Evolutionary conservation across 2,888 invertebrate genomes (phyloP).

Genomic region (Amiota communis): DNA sequence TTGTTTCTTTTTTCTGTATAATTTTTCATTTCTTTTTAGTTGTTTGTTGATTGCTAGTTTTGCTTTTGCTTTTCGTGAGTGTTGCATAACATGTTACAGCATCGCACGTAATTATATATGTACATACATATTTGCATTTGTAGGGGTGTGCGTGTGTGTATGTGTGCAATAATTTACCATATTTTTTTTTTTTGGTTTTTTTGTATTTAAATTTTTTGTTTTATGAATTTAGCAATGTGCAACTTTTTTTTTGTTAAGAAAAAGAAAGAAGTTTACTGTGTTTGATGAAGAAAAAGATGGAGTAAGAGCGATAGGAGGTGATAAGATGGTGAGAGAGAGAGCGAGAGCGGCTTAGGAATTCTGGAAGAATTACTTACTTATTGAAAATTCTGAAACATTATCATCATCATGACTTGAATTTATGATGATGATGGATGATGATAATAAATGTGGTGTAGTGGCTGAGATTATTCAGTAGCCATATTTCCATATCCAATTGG

Average conservation of each 20-base stretch:
- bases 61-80: slow-evolving; percentile 36
- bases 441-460: no score
- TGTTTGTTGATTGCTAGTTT: slow-evolving; percentile 10
- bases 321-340: no score
- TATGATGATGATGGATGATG: no score
- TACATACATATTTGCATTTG: no score
- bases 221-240: background rate
- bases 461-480: no score
- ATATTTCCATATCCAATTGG: no score
- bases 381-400: no score
- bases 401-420: no score
- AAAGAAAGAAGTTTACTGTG: background rate
- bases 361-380: no score
- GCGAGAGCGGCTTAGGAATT: no score
- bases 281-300: background rate
- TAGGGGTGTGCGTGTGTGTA: background rate
- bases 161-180: background rate
- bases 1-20: background rate
- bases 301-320: background rate
- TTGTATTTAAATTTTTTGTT: background rate
- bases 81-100: slow-evolving; percentile 71
- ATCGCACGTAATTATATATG: slow-evolving; percentile 57
- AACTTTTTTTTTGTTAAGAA: background rate
- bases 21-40: background rate
- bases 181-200: background rate